Percentiles rank a stretch among this genome's conserved stretches.
Evolutionary conservation across 2,888 invertebrate genomes (phyloP).

Genomic region (Opisthograptis luteolata): DNA sequence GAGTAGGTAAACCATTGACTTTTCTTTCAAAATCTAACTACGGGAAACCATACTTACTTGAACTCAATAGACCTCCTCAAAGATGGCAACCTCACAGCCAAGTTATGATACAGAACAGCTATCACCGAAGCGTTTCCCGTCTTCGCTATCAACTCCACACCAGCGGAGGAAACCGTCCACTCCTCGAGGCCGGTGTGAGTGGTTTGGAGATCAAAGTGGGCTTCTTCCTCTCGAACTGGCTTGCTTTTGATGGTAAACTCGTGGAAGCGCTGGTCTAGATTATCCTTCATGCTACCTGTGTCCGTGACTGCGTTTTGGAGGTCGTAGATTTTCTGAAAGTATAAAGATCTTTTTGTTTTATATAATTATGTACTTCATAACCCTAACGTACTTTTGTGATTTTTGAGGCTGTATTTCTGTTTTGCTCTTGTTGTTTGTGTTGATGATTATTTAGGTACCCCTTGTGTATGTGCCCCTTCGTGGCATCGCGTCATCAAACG

Average conservation of each 20-base stretch:
- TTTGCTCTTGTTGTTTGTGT: too few relatives aligned
- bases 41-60: slow-evolving; percentile 76
- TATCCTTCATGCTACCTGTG: slow-evolving; percentile 65
- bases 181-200: slow-evolving; percentile 50
- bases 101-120: slow-evolving; percentile 86
- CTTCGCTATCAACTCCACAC: slow-evolving; percentile 63
- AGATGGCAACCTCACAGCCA: slow-evolving; percentile 86
- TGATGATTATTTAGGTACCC: too few relatives aligned
- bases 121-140: slow-evolving; percentile 69
- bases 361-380: too few relatives aligned
- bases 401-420: too few relatives aligned
- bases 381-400: too few relatives aligned
- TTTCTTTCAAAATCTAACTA: too few relatives aligned
- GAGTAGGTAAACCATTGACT: too few relatives aligned
- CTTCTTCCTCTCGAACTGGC: slow-evolving; percentile 59
- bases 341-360: background rate
- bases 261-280: slow-evolving; percentile 55
- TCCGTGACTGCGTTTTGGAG: slow-evolving; percentile 70
- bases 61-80: slow-evolving; percentile 84
- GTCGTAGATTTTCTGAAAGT: slow-evolving; percentile 70
- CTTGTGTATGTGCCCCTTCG: too few relatives aligned
- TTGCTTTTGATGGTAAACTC: slow-evolving; percentile 66
- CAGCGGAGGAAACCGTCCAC: slow-evolving; percentile 67
- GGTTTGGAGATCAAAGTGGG: slow-evolving; percentile 63
- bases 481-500: too few relatives aligned